These are phyloP conservation scores for Laterallus jamaicensis DNA, from an alignment of 2,113 vertebrate species.

Conservation along the genomic window DNA sequence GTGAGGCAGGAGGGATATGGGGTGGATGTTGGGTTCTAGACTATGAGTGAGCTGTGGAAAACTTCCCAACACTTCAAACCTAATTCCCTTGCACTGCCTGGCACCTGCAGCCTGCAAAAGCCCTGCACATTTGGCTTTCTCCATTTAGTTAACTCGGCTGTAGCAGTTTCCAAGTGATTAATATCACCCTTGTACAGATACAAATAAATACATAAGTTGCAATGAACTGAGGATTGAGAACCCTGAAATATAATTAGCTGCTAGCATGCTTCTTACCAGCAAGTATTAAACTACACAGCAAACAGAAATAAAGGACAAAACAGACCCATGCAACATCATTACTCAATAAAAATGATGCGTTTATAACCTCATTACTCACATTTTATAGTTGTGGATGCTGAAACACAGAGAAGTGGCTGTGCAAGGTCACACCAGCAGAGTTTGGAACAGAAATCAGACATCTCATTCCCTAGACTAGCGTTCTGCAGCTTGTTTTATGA, in stretches of 20 bases:
- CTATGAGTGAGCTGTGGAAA: background rate
- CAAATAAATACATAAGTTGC: background rate
- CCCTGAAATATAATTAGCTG: conserved; percentile 22
- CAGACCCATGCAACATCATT: background rate
- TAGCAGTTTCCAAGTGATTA: background rate
- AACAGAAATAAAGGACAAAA: conserved; percentile 30
- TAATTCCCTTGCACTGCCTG: background rate
- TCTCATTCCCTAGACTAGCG: background rate
- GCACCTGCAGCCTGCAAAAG: background rate
- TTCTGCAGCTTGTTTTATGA: background rate
- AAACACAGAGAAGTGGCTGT: background rate
- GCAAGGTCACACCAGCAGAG: conserved; percentile 21
- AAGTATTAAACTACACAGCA: conserved; percentile 13
- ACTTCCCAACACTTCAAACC: background rate
- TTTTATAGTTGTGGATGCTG: conserved; percentile 31
- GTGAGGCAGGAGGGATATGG: background rate
- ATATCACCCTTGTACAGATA: background rate
- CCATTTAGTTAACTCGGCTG: background rate
- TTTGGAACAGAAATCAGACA: background rate
- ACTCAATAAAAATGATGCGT: conserved; percentile 33
- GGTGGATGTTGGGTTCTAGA: background rate
- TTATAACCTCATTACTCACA: conserved; percentile 53
- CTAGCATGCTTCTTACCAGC: background rate
- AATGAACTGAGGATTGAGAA: background rate
- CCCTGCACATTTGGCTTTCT: background rate